Conservation (phyloP, 2,888 invertebrate genomes). For the Metacarcinus magister region DNA sequence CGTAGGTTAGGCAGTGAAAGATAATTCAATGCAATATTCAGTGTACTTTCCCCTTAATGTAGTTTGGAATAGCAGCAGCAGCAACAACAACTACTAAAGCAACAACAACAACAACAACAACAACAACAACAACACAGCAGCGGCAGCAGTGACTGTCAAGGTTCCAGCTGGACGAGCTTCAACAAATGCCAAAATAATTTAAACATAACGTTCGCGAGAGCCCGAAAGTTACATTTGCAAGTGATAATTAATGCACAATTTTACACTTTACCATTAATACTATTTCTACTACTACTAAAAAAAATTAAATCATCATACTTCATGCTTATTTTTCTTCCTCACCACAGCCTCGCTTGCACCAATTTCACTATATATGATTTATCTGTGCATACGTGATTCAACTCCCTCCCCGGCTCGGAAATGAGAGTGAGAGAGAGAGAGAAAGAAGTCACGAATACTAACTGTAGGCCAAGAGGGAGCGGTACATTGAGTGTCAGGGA, state of each 20-base stretch:
- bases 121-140: too few species aligned
- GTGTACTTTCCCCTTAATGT: background rate
- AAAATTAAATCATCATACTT: too few species aligned
- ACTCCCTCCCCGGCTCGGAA: too few species aligned
- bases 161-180: too few species aligned
- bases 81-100: background rate
- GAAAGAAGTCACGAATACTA: background rate
- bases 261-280: background rate
- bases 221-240: background rate
- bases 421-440: conserved; percentile 52
- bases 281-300: too few species aligned
- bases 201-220: background rate
- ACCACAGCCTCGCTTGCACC: too few species aligned
- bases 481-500: background rate
- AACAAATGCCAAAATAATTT: background rate
- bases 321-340: too few species aligned
- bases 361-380: background rate
- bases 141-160: too few species aligned
- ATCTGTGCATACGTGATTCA: background rate
- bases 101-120: too few species aligned
- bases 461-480: background rate
- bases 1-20: background rate
- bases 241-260: background rate
- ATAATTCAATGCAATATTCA: background rate
- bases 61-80: background rate